A percentile compares a stretch with the other conserved stretches of the same genome.
Conservation (phyloP, 37 sponge, comb jelly and placozoan genomes). For the Oscarella lobularis region DNA sequence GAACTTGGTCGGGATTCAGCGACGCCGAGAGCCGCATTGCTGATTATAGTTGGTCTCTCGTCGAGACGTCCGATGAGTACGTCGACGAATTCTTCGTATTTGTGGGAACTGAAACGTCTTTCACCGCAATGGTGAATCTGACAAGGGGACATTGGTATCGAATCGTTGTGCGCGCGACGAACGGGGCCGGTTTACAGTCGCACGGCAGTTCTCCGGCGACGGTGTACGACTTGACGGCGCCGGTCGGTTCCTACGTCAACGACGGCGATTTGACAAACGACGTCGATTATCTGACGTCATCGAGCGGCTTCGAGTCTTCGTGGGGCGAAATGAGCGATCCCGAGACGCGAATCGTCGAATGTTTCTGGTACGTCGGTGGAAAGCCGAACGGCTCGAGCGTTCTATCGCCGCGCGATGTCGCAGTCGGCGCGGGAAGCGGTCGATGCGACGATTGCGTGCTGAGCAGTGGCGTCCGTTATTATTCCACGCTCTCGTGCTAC, state of each 20-base stretch:
- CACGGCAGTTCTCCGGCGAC: not conserved
- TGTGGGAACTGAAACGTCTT: not conserved
- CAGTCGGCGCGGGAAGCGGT: no score
- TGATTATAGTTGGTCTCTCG: not conserved
- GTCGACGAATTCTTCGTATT: not conserved
- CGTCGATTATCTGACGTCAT: not conserved
- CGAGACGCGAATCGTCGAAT: not conserved
- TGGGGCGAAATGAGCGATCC: not conserved
- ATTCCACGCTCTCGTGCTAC: no score
- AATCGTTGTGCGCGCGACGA: slow-evolving; percentile 33
- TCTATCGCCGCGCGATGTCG: no score
- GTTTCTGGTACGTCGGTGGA: not conserved
- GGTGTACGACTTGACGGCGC: not conserved
- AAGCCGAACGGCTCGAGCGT: not conserved
- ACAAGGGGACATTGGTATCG: slow-evolving; percentile 21
- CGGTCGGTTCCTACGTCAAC: not conserved
- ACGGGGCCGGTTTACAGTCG: slow-evolving; percentile 46
- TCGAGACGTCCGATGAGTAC: not conserved
- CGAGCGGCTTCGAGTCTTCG: no score
- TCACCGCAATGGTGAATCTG: not conserved
- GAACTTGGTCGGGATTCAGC: slow-evolving; percentile 2
- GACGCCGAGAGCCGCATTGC: not conserved
- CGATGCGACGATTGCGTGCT: no score
- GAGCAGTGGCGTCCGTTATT: no score
- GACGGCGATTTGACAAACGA: not conserved